A percentile compares a stretch with the other conserved stretches of the same genome.
phyloP scores from a whole-genome alignment of 1,140 invertebrate species.

The Macrosteles quadrilineatus region DNA sequence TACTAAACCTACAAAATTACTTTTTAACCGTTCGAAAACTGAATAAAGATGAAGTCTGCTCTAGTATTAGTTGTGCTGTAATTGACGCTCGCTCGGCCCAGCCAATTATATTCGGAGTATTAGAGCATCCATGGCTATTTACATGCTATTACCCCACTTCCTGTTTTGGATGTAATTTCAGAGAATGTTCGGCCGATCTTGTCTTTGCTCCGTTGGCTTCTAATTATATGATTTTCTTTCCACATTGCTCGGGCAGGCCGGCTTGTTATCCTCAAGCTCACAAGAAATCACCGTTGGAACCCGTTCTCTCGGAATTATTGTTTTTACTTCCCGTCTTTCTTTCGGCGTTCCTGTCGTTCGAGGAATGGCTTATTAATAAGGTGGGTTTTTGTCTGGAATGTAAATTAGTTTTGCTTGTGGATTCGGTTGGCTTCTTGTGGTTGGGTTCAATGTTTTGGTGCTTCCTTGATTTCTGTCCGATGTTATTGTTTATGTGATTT shows the following conservation, averaged over 20 bases:
- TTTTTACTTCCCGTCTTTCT: not conserved
- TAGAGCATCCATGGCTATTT: slow-evolving; percentile 13
- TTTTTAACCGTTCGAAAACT: slow-evolving; percentile 12
- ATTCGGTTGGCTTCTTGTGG: too few species aligned
- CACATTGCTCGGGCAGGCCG: not conserved
- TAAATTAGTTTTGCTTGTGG: too few species aligned
- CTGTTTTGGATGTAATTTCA: slow-evolving; percentile 3
- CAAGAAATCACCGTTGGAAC: not conserved
- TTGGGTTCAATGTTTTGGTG: too few species aligned
- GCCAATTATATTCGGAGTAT: slow-evolving; percentile 8
- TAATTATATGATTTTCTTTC: slow-evolving; percentile 23
- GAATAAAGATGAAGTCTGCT: slow-evolving; percentile 8
- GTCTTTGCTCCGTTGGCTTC: not conserved
- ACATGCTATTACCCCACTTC: slow-evolving; percentile 25
- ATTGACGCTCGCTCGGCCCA: not conserved
- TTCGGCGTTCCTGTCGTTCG: not conserved
- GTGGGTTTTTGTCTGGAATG: too few species aligned
- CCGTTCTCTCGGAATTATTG: not conserved
- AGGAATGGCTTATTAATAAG: too few species aligned
- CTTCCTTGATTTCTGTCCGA: too few species aligned
- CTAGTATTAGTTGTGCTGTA: slow-evolving; percentile 24
- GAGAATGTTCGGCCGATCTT: not conserved
- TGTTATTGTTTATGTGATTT: too few species aligned
- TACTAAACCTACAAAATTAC: slow-evolving; percentile 23
- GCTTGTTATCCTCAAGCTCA: not conserved